phyloP scores from a whole-genome alignment of 2,888 invertebrate species.

The Idaea straminata region DNA sequence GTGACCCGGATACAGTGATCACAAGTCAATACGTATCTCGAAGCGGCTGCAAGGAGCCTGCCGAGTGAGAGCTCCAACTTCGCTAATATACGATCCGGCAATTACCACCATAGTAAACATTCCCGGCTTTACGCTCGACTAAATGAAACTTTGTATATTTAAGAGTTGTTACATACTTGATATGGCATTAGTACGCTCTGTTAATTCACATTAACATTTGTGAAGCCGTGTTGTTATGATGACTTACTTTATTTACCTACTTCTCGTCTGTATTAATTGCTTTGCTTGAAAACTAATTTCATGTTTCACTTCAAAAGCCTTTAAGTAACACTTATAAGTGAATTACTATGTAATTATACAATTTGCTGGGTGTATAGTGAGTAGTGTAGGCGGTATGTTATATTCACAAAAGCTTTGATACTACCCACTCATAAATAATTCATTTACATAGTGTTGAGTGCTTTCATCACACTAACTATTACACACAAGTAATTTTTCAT shows the following conservation, averaged over 20 bases:
- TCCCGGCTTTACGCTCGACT: slow-evolving; percentile 36
- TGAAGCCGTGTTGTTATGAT: slow-evolving; percentile 38
- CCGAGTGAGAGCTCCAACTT: slow-evolving; percentile 35
- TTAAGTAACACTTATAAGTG: neutral
- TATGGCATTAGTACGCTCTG: slow-evolving; percentile 40
- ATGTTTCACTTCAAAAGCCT: neutral
- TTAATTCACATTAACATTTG: slow-evolving; percentile 44
- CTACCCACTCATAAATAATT: slow-evolving; percentile 4
- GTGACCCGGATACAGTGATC: slow-evolving; percentile 23
- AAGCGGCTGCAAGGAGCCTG: slow-evolving; percentile 29
- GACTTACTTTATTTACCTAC: slow-evolving; percentile 34
- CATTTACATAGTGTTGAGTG: neutral
- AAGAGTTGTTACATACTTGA: slow-evolving; percentile 45
- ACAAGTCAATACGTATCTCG: slow-evolving; percentile 28
- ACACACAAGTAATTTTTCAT: neutral
- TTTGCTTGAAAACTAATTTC: neutral
- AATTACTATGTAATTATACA: neutral
- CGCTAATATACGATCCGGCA: slow-evolving; percentile 50
- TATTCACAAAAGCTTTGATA: neutral
- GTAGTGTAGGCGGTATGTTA: slow-evolving; percentile 13
- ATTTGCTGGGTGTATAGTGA: slow-evolving; percentile 12
- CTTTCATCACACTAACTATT: neutral
- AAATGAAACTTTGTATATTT: slow-evolving; percentile 44
- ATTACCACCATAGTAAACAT: slow-evolving; percentile 52
- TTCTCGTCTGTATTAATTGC: slow-evolving; percentile 20